Base-by-base conservation (phyloP, 2,888 invertebrate species). In the Agrochola lota region DNA sequence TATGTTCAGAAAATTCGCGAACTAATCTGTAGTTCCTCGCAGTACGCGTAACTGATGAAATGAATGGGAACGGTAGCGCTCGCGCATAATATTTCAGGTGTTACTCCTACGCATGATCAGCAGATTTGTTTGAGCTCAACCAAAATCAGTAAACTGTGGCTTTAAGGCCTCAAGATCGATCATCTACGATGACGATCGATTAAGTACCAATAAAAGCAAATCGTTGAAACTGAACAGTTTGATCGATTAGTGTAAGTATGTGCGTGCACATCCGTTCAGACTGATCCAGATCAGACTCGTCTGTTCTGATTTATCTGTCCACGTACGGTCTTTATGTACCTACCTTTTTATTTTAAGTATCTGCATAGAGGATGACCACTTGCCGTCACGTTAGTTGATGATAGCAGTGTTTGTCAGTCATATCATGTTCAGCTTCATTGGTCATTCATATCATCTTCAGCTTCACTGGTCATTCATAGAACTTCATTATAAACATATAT, bases 401-500 rank as follows among this genome's bases (percentile, higher is more conserved):
- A 76, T n/a, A 26, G 20, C 26, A 49, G 66, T 46, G 20, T 17
- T 30, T 77, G 11, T 30, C 26, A 23, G 26, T 49, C 59, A 49
- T 40, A 26, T 60, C 2, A 30, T 59, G 40, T 46, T 59, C 40
- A 73, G 46, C 17, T 62, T 62, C 35, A 62, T 26, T 55, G 26
- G 26, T 23, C 20, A 17, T 72, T 52, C 57, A 49, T 40, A 26
- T 52, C 7, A 30, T 60, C 30, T 49, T 60, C 40, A 73, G 46
- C 17, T 62, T 62, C 35, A 62, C 35, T 55, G 26, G 26, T 23
- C 20, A 17, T 72, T 52, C 59, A 77, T 17, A n/a, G 59, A 43
- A 4, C n/a, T 43, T 71, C 40, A 80, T 43, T 80, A 11, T n/a
- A 23, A 69, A 59, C n/a, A 77, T 20, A 60, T 30, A 62, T 26